Evolutionary conservation across 1,140 invertebrate species (phyloP).

Genomic region (Tetramorium alpestre): DNA sequence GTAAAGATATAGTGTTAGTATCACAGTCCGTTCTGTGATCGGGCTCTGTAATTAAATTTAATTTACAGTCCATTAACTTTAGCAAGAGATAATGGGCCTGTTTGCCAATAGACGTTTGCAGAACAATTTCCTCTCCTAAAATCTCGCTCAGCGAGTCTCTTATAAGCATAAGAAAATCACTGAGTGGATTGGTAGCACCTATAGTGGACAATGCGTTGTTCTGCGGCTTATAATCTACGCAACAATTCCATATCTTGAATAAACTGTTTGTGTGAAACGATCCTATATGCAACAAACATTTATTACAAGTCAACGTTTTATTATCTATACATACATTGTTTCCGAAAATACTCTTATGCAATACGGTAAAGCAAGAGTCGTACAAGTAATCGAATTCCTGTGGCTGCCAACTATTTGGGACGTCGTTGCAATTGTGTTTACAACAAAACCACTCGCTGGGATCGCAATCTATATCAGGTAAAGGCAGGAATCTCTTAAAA

Average conservation of each 20-base stretch:
- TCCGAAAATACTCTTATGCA: constrained; percentile 74
- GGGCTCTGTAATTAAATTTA: constrained; percentile 77
- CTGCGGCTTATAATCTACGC: constrained; percentile 73
- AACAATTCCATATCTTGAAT: constrained; percentile 82
- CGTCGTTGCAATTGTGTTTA: constrained; percentile 69
- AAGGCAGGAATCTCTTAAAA: constrained; percentile 79
- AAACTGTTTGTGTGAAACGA: constrained; percentile 65
- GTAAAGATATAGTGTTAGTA: constrained; percentile 69
- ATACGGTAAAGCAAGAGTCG: constrained; percentile 75
- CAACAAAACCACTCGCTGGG: constrained; percentile 83
- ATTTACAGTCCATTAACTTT: constrained; percentile 80
- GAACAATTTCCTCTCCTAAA: constrained; percentile 77
- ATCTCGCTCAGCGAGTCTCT: constrained; percentile 71
- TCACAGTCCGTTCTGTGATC: constrained; percentile 41
- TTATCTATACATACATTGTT: constrained; percentile 72
- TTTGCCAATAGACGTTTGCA: constrained; percentile 76
- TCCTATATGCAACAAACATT: constrained; percentile 80
- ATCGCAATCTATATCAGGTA: constrained; percentile 80
- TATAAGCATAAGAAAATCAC: constrained; percentile 81
- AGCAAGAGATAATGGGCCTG: constrained; percentile 77
- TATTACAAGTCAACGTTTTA: constrained; percentile 75
- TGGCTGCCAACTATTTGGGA: constrained; percentile 72
- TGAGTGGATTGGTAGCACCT: constrained; percentile 70
- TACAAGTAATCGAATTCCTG: constrained; percentile 81
- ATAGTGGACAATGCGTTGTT: constrained; percentile 29